Evolutionary conservation across 2,797 vertebrate genomes (phyloP), one percentile per base, ranked within the genome.

Genomic region (Tamandua tetradactyla): DNA sequence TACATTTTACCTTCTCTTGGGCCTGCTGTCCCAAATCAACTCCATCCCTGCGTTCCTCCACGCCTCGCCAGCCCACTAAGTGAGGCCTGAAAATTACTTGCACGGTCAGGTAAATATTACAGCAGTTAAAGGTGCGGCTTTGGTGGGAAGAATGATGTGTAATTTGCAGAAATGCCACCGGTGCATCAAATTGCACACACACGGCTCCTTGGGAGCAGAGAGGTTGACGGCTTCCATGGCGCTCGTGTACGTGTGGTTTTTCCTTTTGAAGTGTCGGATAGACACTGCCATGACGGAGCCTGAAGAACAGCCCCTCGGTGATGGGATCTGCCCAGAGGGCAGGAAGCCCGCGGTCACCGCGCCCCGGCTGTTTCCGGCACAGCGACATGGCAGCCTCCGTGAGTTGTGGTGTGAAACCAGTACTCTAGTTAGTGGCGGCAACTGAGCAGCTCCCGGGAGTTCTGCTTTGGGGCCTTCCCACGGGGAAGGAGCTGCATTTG

Each of bases 101-200:
- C 44, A 25, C 0, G 0, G 91, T 35, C 75, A 80, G 95, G 97
- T 79, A 27, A 35, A 32, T 30, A 42, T 37, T 47, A 47, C 37
- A 35, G 94, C 23, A 57, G 87, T 75, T 74, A 69, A 78, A 93
- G 96, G 92, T 91, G 64, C 13, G 1, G 89, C 93, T 87, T 94
- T 32, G 74, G 91, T 23, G 69, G 93, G 92, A 61, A 96, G 93
- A 93, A 78, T 32, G 52, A 57, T 3, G 8, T 30, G 49, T 25
- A 25, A 74, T 96, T 94, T 95, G 81, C 91, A 95, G 90, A 94
- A 96, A 55, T 0, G 2, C 94, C 85, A 64, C 95, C 52, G 62
- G 96, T 17, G 88, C 59, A n/a, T 95, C 89, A 68, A 84, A 93
- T 88, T 13, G 44, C 49, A 86, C 64, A n/a, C 0, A 76, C 0